These are phyloP conservation scores for Chalcosyrphus nemorum DNA, from an alignment of 2,888 invertebrate genomes.

Conservation along the genomic window DNA sequence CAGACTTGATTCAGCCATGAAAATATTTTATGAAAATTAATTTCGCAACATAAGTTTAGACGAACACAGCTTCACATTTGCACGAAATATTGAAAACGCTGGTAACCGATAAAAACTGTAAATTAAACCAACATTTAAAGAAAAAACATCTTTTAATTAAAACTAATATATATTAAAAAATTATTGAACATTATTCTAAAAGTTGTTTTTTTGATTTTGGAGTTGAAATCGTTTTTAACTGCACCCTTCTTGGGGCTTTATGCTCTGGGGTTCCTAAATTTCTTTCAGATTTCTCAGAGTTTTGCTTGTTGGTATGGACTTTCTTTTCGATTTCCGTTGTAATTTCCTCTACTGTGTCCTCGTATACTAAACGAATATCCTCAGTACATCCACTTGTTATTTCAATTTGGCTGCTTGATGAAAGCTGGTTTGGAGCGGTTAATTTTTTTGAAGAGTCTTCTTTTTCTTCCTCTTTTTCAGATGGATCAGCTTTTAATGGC, in stretches of 20 bases:
- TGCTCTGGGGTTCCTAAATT: slow-evolving; percentile 74
- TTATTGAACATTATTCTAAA: slow-evolving; percentile 67
- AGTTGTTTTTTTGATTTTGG: slow-evolving; percentile 87
- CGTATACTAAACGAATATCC: slow-evolving; percentile 85
- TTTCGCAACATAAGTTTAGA: no score
- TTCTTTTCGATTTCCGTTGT: slow-evolving; percentile 7
- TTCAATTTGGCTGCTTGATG: slow-evolving; percentile 68
- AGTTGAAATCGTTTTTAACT: slow-evolving; percentile 90
- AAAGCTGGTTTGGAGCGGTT: not conserved
- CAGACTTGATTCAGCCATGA: no score
- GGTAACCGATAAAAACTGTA: no score
- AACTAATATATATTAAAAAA: not conserved
- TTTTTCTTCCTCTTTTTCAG: not conserved
- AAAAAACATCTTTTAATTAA: not conserved
- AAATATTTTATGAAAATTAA: no score
- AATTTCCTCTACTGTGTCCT: slow-evolving; percentile 82
- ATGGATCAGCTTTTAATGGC: slow-evolving; percentile 73
- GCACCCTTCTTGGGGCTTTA: slow-evolving; percentile 87
- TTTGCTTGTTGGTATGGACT: not conserved
- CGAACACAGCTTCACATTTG: no score
- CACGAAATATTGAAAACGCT: no score
- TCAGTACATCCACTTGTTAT: slow-evolving; percentile 80
- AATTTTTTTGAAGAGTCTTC: slow-evolving; percentile 11
- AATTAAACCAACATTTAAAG: not conserved
- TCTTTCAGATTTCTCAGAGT: slow-evolving; percentile 64